phyloP scores from a whole-genome alignment of 2,113 vertebrate species.

The Nothoprocta pentlandii region DNA sequence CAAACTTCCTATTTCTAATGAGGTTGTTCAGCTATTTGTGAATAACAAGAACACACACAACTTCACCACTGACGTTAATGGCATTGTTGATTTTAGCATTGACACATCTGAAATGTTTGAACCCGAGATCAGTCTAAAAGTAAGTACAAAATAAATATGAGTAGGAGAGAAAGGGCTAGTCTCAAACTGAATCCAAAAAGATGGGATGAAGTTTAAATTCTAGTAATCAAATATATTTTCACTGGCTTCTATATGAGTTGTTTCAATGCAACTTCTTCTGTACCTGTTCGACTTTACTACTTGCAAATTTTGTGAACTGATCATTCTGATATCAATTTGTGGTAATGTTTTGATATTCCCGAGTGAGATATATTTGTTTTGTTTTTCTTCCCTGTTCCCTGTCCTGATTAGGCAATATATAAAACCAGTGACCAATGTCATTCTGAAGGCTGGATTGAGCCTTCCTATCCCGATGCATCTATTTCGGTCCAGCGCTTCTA shows the following conservation, averaged over 20 bases:
- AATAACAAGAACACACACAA: slow-evolving; percentile 48
- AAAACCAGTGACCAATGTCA: slow-evolving; percentile 64
- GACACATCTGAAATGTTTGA: slow-evolving; percentile 61
- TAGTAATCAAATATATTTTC: background rate
- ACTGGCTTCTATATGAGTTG: background rate
- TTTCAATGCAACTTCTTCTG: background rate
- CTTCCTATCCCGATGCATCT: background rate
- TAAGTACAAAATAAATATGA: slow-evolving; percentile 42
- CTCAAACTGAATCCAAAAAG: background rate
- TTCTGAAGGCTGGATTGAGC: slow-evolving; percentile 63
- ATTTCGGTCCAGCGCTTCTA: slow-evolving; percentile 56
- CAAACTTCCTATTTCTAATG: slow-evolving; percentile 54
- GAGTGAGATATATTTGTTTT: background rate
- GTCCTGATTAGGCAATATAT: slow-evolving; percentile 53
- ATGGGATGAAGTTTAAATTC: background rate
- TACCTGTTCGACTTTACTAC: background rate
- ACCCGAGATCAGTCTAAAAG: slow-evolving; percentile 62
- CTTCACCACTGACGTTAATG: slow-evolving; percentile 59
- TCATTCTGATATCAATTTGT: background rate
- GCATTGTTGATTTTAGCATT: slow-evolving; percentile 54
- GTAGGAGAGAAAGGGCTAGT: background rate
- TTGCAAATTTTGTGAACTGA: background rate
- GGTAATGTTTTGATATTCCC: background rate
- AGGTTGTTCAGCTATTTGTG: slow-evolving; percentile 66
- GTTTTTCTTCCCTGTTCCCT: background rate